These are phyloP conservation scores for Pseudomyrmex concolor DNA, from an alignment of 1,140 invertebrate genomes.

Conservation along the genomic window DNA sequence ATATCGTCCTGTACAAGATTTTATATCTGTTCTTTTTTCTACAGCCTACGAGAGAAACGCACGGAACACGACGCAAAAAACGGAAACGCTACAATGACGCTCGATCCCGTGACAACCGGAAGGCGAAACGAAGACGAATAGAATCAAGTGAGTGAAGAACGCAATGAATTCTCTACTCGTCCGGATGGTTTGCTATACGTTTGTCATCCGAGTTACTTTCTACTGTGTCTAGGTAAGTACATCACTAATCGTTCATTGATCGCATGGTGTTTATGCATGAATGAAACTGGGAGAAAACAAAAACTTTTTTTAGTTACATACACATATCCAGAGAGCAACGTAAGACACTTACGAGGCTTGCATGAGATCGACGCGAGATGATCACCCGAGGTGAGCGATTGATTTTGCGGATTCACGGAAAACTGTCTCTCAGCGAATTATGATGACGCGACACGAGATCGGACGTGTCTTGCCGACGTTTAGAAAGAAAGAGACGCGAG, in stretches of 20 bases:
- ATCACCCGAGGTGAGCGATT: not conserved
- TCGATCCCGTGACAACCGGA: constrained; percentile 24
- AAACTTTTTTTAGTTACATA: not conserved
- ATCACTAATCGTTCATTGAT: constrained; percentile 46
- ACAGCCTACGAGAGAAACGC: not conserved
- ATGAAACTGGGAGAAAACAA: not conserved
- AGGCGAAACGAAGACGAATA: not conserved
- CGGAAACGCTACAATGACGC: not conserved
- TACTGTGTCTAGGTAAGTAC: constrained; percentile 12
- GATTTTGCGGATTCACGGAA: not conserved
- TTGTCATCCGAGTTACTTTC: constrained; percentile 23
- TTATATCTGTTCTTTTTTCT: not conserved
- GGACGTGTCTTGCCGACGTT: not conserved
- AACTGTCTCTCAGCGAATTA: constrained; percentile 4
- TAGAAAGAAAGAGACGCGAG: not conserved
- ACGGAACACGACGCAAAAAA: not conserved
- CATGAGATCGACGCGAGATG: not conserved
- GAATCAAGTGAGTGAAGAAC: constrained; percentile 1
- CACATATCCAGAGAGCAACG: not conserved
- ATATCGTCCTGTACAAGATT: too few species aligned
- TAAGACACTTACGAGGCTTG: not conserved
- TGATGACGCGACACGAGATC: constrained; percentile 32
- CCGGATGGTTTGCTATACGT: constrained; percentile 12
- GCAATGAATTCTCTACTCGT: not conserved
- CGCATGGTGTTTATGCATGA: constrained; percentile 10